These are phyloP conservation scores for Daubentonia madagascariensis DNA, from an alignment of 2,113 vertebrate genomes.

Conservation along the genomic window DNA sequence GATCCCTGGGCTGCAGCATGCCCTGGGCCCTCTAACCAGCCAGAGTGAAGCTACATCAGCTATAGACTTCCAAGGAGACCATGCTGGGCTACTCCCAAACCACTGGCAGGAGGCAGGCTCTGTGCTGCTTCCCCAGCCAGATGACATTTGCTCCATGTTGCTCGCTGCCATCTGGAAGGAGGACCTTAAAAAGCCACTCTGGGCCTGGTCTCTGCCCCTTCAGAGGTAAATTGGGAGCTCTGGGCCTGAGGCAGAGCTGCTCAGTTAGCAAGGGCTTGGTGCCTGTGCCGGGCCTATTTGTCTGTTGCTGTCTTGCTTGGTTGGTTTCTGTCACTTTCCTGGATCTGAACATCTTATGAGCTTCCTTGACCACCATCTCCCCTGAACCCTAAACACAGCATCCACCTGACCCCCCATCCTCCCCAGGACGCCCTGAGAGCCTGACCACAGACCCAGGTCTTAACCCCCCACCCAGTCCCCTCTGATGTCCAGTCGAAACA, in stretches of 20 bases:
- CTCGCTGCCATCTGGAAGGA: not conserved
- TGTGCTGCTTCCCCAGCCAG: not conserved
- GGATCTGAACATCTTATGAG: not conserved
- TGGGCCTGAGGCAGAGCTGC: not conserved
- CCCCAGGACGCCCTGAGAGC: not conserved
- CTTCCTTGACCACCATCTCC: not conserved
- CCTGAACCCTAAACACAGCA: not conserved
- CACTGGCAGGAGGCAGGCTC: not conserved
- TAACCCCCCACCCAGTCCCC: not conserved
- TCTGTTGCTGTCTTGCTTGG: not conserved
- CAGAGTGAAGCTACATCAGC: not conserved
- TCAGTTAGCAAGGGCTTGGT: not conserved
- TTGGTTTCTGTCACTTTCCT: not conserved
- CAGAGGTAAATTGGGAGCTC: not conserved
- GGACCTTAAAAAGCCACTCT: not conserved
- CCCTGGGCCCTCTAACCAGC: not conserved
- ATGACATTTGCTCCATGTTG: not conserved
- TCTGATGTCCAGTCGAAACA: not conserved
- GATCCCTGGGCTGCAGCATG: not conserved
- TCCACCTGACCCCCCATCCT: not conserved
- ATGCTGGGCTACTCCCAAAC: rapidly evolving
- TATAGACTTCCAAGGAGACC: not conserved
- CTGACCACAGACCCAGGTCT: not conserved
- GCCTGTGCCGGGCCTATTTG: not conserved
- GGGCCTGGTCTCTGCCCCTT: not conserved